Base-by-base conservation (phyloP, 2,797 vertebrate genomes). In the Pseudotriccus pelzelni region DNA sequence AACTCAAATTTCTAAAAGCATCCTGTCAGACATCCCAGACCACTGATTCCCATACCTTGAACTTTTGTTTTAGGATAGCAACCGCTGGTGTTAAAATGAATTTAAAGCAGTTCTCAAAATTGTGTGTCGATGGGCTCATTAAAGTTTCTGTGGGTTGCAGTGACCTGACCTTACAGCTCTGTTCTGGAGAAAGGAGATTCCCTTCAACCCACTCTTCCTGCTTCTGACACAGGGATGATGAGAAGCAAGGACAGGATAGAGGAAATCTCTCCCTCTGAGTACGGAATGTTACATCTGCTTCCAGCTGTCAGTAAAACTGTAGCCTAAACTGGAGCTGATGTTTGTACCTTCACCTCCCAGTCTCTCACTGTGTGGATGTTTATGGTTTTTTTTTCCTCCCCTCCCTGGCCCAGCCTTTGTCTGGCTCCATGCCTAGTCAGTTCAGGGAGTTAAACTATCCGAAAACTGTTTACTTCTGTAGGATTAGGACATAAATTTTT, bases 361-460 rank as follows among this genome's bases (percentile, higher is more conserved):
- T 41, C 36, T 68, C 23, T 64, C 0, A 1, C 14, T 46, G 7
- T 25, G 32, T 30, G 43, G 21, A 36, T 72, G 39, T 62, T 60
- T 36, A 39, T 50, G 49, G 43, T 6, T 4, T 46, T 43, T 55
- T 39, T 55, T 18, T 6, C 15, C 9, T 72, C 23, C 30, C 10
- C 3, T 55, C 9, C 23, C 37, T 74, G 67, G 58, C 56, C 85
- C 68, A 59, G 30, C 32, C n/a, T 77, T 92, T 79, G 21, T 74
- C 63, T 93, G 84, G 52, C 89, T 90, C n/a, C 21, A 0, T 37
- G 55, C 85, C 70, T 92, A 59, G 66, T 59, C 53, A 64, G 66
- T 92, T 88, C 67, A 63, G 63, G 67, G 75, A 89, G 91, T 75
- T 90, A 63, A 73, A 80, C 84, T 76, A 19, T 69, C 39, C 9